A percentile compares a stretch with the other conserved stretches of the same genome.
Conservation (phyloP, 2,797 vertebrate species). For the Rhynchonycteris naso region DNA sequence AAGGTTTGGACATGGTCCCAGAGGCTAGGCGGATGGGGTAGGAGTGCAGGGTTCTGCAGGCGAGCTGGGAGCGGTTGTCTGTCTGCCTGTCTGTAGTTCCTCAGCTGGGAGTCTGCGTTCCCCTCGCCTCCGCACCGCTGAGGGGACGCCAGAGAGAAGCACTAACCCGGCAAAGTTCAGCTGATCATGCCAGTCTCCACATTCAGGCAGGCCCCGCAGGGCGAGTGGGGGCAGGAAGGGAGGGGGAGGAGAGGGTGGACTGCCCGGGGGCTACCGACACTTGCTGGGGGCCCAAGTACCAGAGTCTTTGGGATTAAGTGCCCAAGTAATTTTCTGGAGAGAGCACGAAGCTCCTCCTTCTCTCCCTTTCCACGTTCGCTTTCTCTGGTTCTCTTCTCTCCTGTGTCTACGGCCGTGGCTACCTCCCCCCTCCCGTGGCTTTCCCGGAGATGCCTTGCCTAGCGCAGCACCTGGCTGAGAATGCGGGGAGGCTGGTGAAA, state of each 20-base stretch:
- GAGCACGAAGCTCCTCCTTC: conserved; percentile 68
- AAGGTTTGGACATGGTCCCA: conserved; percentile 96
- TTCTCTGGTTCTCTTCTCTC: conserved; percentile 42
- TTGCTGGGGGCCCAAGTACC: conserved; percentile 51
- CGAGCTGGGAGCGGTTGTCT: conserved; percentile 34
- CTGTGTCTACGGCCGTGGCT: neutral
- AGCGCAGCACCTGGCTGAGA: conserved; percentile 92
- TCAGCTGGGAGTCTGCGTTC: conserved; percentile 29
- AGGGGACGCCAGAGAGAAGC: conserved; percentile 71
- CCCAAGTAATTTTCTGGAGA: conserved; percentile 68
- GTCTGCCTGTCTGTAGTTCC: conserved; percentile 62
- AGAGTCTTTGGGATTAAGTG: conserved; percentile 67
- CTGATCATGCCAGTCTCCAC: conserved; percentile 87
- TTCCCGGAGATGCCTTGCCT: conserved; percentile 89
- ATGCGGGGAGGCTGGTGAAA: conserved; percentile 91
- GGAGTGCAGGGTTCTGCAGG: conserved; percentile 39
- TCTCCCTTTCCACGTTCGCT: conserved; percentile 56
- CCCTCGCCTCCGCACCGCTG: conserved; percentile 60
- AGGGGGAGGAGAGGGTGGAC: neutral
- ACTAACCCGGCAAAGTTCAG: conserved; percentile 80
- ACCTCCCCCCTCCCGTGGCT: conserved; percentile 68
- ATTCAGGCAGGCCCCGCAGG: conserved; percentile 75
- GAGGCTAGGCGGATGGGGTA: conserved; percentile 55
- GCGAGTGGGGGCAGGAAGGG: conserved; percentile 48
- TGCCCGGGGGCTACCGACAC: conserved; percentile 22